Evolutionary conservation across 2,113 vertebrate genomes (phyloP).

Genomic region (Drymodes brunneopygia): DNA sequence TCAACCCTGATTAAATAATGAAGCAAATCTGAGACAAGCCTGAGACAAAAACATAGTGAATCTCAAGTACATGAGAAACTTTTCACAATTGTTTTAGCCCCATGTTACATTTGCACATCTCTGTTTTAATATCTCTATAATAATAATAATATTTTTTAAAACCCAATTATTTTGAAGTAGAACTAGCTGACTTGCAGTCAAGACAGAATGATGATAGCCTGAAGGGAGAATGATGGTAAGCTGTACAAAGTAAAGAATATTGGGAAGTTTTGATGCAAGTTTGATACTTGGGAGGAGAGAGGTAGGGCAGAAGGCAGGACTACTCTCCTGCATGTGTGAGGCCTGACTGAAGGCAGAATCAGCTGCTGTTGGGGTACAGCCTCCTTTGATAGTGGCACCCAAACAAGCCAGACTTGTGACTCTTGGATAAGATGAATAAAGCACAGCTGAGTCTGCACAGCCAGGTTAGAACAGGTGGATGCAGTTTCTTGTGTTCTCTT

Average conservation of each 20-base stretch:
- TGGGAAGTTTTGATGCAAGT: neutral
- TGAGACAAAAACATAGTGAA: neutral
- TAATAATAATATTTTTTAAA: accelerated
- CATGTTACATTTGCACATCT: neutral
- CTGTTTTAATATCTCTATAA: neutral
- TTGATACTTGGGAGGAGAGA: neutral
- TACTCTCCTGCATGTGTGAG: neutral
- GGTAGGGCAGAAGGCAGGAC: neutral
- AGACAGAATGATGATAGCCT: neutral
- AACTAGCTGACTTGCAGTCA: neutral
- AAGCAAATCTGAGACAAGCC: neutral
- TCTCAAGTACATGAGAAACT: neutral
- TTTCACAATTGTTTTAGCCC: neutral
- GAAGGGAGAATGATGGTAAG: neutral
- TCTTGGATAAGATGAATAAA: neutral
- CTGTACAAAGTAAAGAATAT: neutral
- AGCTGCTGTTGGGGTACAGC: neutral
- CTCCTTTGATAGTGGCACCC: neutral
- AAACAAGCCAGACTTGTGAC: neutral
- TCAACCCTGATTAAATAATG: neutral
- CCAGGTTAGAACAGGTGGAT: neutral
- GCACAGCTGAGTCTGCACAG: neutral
- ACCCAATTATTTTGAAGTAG: neutral
- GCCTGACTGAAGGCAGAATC: neutral
- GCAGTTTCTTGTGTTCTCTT: neutral